These are phyloP conservation scores for Isoperla grammatica DNA, from an alignment of 2,888 invertebrate genomes.

Conservation along the genomic window DNA sequence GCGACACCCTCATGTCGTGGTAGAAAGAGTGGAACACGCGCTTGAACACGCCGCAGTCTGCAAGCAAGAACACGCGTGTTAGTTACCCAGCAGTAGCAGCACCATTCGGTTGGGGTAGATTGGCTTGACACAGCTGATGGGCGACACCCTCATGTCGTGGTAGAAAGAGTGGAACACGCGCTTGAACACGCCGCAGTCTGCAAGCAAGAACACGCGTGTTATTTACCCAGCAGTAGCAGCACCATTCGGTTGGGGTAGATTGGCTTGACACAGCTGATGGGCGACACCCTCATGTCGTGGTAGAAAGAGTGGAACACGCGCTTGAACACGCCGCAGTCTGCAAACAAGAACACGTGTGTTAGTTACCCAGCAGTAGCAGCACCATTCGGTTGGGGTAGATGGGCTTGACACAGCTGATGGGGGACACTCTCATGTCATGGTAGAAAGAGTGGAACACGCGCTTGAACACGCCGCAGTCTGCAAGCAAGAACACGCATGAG, in stretches of 20 bases:
- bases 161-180: conserved; percentile 41
- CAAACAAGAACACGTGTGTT: conserved; percentile 32
- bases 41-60: conserved; percentile 50
- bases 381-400: conserved; percentile 47
- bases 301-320: conserved; percentile 41
- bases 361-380: conserved; percentile 42
- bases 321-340: conserved; percentile 45
- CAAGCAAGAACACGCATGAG: too few relatives aligned
- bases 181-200: conserved; percentile 45
- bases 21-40: conserved; percentile 41
- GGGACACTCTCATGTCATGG: conserved; percentile 40
- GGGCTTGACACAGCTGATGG: conserved; percentile 39
- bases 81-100: conserved; percentile 42
- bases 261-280: conserved; percentile 24
- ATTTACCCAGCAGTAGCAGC: too few relatives aligned
- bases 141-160: conserved; percentile 41
- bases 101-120: conserved; percentile 47
- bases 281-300: conserved; percentile 41
- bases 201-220: conserved; percentile 28
- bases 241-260: background rate
- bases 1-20: conserved; percentile 41
- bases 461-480: conserved; percentile 45
- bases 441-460: conserved; percentile 41
- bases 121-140: conserved; percentile 39
- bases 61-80: conserved; percentile 7